These are phyloP conservation scores for Heliopora coerulea DNA, from an alignment of 92 coral and sea anemone genomes.

Conservation along the genomic window DNA sequence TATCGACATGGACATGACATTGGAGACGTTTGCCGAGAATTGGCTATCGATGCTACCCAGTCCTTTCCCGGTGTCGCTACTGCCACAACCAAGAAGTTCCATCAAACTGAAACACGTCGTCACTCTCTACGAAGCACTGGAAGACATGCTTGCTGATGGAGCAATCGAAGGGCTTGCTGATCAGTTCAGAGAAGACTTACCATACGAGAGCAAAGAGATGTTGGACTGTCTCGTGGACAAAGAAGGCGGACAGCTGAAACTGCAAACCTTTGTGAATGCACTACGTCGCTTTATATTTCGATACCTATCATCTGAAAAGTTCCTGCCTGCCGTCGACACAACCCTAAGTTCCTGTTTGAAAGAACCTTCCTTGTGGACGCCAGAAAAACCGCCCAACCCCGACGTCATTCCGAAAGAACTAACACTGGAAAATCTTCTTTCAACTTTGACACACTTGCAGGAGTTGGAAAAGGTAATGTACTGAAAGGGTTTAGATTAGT, in stretches of 20 bases:
- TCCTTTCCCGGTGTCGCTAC: slow-evolving; percentile 65
- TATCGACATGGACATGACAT: slow-evolving; percentile 65
- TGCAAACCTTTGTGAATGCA: slow-evolving; percentile 57
- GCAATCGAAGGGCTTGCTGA: slow-evolving; percentile 64
- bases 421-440: slow-evolving; percentile 17
- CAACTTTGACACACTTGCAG: slow-evolving; percentile 28
- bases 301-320: slow-evolving; percentile 64
- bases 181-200: slow-evolving; percentile 46
- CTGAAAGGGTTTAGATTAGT: too few relatives aligned
- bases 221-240: slow-evolving; percentile 19
- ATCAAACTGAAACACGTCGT: slow-evolving; percentile 74
- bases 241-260: slow-evolving; percentile 32
- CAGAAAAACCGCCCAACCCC: slow-evolving; percentile 4
- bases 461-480: slow-evolving; percentile 39
- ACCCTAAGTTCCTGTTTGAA: slow-evolving; percentile 50
- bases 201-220: slow-evolving; percentile 26
- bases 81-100: slow-evolving; percentile 61
- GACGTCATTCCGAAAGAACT: slow-evolving; percentile 24
- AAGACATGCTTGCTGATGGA: slow-evolving; percentile 73
- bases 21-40: slow-evolving; percentile 63
- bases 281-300: slow-evolving; percentile 82
- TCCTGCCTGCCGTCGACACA: slow-evolving; percentile 60
- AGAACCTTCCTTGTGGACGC: slow-evolving; percentile 78
- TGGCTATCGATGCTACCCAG: slow-evolving; percentile 69
- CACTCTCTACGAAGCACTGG: slow-evolving; percentile 76